A percentile compares a stretch with the other conserved stretches of the same genome.
phyloP scores from a whole-genome alignment of 2,113 vertebrate species.

The Catharus minimus region DNA sequence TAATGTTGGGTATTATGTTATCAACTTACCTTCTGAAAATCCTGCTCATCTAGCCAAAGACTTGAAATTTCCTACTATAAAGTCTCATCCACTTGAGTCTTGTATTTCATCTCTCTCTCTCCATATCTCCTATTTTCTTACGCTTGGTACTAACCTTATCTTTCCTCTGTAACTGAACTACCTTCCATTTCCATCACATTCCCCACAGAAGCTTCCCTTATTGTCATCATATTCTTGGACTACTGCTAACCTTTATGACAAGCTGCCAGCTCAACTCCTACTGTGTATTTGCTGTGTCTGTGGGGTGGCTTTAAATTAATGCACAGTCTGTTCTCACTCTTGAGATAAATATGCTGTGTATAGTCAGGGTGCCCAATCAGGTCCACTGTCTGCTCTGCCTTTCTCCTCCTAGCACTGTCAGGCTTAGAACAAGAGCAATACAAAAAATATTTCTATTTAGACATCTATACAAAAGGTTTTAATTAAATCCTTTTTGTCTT shows the following conservation, averaged over 20 bases:
- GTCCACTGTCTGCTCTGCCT: not conserved
- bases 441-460: not conserved
- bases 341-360: not conserved
- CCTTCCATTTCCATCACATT: not conserved
- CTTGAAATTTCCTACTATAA: not conserved
- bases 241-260: not conserved
- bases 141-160: not conserved
- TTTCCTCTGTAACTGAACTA: not conserved
- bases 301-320: not conserved
- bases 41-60: not conserved
- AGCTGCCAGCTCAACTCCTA: slow-evolving; percentile 16
- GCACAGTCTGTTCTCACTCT: not conserved
- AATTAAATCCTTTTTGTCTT: not conserved
- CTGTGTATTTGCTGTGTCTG: not conserved
- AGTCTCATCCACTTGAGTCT: not conserved
- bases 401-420: not conserved
- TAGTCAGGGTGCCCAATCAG: not conserved
- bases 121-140: not conserved
- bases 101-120: not conserved
- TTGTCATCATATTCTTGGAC: not conserved
- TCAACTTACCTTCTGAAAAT: not conserved
- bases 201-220: not conserved
- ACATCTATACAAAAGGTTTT: not conserved
- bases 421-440: not conserved
- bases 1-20: not conserved